These are phyloP conservation scores for Xenopus borealis DNA, from an alignment of 2,113 vertebrate genomes.

Conservation along the genomic window DNA sequence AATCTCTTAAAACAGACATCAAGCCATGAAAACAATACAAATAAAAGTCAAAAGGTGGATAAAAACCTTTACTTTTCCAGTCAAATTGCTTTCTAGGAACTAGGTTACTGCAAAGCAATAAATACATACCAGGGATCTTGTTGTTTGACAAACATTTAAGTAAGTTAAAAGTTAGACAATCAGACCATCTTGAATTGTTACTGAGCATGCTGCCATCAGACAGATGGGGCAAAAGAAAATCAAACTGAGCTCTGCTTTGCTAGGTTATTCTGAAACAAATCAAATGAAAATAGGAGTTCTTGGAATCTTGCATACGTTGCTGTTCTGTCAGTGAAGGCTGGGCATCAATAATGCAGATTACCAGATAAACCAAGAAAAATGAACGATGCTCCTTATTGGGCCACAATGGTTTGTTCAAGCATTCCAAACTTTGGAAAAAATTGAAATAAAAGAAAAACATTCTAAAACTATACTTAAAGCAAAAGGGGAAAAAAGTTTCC, in stretches of 20 bases:
- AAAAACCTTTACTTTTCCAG: constrained; percentile 34
- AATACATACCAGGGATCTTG: constrained; percentile 64
- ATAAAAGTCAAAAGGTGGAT: constrained; percentile 12
- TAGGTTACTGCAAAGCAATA: constrained; percentile 65
- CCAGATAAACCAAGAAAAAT: constrained; percentile 76
- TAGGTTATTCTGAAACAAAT: constrained; percentile 60
- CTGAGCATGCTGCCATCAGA: constrained; percentile 57
- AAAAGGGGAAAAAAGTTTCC: constrained; percentile 69
- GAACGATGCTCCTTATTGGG: constrained; percentile 70
- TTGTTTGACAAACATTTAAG: constrained; percentile 65
- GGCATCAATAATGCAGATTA: constrained; percentile 57
- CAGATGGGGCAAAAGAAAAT: constrained; percentile 62
- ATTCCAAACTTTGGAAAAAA: constrained; percentile 67
- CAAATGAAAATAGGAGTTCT: constrained; percentile 55
- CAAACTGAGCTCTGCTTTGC: constrained; percentile 57
- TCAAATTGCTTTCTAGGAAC: constrained; percentile 64
- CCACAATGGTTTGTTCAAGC: constrained; percentile 78
- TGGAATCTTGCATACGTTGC: constrained; percentile 57
- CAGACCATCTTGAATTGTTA: constrained; percentile 62
- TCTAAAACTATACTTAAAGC: constrained; percentile 83
- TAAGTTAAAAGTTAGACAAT: constrained; percentile 71
- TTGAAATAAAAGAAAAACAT: constrained; percentile 53
- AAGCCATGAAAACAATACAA: constrained; percentile 44
- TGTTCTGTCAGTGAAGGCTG: constrained; percentile 57
- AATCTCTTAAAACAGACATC: constrained; percentile 57